Percentiles rank a stretch among this genome's conserved stretches.
phyloP scores from a whole-genome alignment of 2,888 invertebrate genomes.

The Gymnoscelis rufifasciata region DNA sequence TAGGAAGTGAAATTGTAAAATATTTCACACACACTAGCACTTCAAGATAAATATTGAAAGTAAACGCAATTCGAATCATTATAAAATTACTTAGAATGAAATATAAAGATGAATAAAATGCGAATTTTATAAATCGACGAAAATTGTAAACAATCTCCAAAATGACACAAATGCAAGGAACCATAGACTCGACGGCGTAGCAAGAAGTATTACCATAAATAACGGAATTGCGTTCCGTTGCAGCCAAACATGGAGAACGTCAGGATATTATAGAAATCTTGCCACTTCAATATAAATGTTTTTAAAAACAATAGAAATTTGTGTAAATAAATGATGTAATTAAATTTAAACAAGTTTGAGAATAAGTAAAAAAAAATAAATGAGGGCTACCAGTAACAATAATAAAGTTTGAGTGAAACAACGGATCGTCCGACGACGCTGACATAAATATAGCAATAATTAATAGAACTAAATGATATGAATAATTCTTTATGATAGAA shows the following conservation, averaged over 20 bases:
- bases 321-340: no score
- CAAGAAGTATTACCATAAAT: conserved; percentile 64
- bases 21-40: conserved; percentile 11
- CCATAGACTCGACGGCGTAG: conserved; percentile 72
- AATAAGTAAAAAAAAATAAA: no score
- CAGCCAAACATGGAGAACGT: conserved; percentile 32
- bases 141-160: conserved; percentile 74
- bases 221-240: conserved; percentile 51
- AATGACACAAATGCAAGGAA: conserved; percentile 65
- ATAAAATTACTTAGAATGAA: not conserved
- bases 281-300: no score
- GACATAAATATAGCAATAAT: no score
- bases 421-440: no score
- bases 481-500: no score
- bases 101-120: conserved; percentile 11
- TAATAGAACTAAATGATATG: no score
- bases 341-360: no score
- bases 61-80: conserved; percentile 2
- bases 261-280: no score
- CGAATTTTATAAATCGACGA: conserved; percentile 45
- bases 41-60: conserved; percentile 15
- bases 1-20: conserved; percentile 33
- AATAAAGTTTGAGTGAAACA: no score
- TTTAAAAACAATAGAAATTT: no score
- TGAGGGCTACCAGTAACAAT: no score